phyloP scores from a whole-genome alignment of 2,888 invertebrate genomes.

The Trileptium ribeirensis region DNA sequence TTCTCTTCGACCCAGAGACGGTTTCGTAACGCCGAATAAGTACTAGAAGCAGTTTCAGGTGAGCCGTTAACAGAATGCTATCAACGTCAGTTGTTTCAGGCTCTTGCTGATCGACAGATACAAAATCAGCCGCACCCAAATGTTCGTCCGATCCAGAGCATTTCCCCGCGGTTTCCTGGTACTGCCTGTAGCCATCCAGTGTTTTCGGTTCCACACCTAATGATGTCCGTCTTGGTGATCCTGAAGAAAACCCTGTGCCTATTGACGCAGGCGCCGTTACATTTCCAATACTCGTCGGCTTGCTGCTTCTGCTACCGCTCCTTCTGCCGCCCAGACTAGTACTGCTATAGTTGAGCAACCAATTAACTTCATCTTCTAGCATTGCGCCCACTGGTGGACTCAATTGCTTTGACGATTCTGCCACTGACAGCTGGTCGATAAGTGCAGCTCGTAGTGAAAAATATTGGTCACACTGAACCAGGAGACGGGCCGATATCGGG shows the following conservation, averaged over 20 bases:
- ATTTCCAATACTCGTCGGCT: not conserved
- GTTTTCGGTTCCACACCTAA: not conserved
- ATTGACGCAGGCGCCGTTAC: not conserved
- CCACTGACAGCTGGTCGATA: slow-evolving; percentile 49
- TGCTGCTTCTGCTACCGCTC: not conserved
- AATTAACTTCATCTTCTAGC: slow-evolving; percentile 55
- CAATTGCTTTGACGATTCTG: slow-evolving; percentile 30
- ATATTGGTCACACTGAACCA: slow-evolving; percentile 56
- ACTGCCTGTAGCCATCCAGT: not conserved
- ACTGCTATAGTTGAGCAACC: slow-evolving; percentile 55
- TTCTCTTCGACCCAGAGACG: slow-evolving; percentile 3
- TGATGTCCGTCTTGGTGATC: not conserved
- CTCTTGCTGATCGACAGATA: not conserved
- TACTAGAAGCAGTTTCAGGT: not conserved
- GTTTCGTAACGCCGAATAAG: not conserved
- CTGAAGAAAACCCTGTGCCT: not conserved
- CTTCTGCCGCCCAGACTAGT: slow-evolving; percentile 14
- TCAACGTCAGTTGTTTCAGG: not conserved
- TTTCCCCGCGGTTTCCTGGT: not conserved
- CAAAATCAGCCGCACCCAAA: not conserved
- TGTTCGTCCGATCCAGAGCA: not conserved
- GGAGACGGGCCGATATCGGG: slow-evolving; percentile 34
- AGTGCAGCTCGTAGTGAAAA: slow-evolving; percentile 55
- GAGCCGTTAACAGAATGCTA: slow-evolving; percentile 7
- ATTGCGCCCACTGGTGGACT: slow-evolving; percentile 45